phyloP scores from a whole-genome alignment of 2,888 invertebrate species.

The Drosophila birchii region DNA sequence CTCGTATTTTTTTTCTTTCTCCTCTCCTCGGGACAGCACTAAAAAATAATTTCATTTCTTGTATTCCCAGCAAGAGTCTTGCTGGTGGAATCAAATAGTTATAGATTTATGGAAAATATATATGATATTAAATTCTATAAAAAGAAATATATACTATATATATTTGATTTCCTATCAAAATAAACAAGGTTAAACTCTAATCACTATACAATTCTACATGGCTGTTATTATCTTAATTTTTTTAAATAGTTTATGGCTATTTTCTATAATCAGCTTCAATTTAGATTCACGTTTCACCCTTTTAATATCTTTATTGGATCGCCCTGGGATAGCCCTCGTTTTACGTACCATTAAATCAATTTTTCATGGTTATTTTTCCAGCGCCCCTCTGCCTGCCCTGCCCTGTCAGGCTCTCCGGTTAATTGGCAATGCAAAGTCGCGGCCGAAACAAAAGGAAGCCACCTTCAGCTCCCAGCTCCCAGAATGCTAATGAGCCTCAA shows the following conservation, averaged over 20 bases:
- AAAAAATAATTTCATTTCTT: constrained; percentile 25
- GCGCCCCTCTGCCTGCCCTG: background rate
- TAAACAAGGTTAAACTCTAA: too few species aligned
- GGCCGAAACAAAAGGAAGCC: constrained; percentile 20
- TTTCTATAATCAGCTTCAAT: too few species aligned
- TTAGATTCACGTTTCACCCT: background rate
- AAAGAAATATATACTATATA: too few species aligned
- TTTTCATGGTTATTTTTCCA: constrained; percentile 2
- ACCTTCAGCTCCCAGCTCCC: background rate
- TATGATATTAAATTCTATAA: background rate
- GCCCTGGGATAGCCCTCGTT: background rate
- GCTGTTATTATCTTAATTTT: background rate
- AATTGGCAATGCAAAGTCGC: constrained; percentile 32
- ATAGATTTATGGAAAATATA: background rate
- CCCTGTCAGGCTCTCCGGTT: constrained; percentile 11
- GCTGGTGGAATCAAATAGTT: background rate
- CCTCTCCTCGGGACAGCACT: background rate
- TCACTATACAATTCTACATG: too few species aligned
- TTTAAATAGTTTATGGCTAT: background rate
- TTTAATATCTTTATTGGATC: background rate
- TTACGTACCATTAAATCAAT: constrained; percentile 26
- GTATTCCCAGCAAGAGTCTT: background rate
- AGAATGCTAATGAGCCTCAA: constrained; percentile 28
- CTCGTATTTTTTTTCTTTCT: constrained; percentile 4
- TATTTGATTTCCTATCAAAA: too few species aligned